These are phyloP conservation scores for Chelon auratus DNA, from an alignment of 2,797 vertebrate genomes.

Conservation along the genomic window DNA sequence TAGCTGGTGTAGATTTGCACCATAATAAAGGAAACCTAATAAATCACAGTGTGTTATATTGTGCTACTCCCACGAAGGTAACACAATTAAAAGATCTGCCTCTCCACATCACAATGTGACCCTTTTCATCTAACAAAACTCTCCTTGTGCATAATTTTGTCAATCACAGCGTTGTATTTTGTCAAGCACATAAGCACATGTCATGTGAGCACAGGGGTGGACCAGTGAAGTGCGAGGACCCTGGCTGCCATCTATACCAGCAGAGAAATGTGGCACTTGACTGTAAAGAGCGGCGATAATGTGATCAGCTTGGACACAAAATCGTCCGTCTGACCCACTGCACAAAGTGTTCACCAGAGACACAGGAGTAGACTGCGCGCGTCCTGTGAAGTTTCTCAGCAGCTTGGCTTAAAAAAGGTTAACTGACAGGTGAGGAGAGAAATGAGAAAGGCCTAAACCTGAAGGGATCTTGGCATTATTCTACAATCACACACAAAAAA, in stretches of 20 bases:
- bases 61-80: neutral
- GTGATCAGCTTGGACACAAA: slow-evolving; percentile 27
- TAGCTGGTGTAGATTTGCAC: neutral
- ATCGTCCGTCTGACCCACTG: slow-evolving; percentile 6
- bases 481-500: neutral
- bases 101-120: neutral
- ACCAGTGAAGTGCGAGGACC: neutral
- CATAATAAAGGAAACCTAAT: neutral
- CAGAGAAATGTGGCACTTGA: slow-evolving; percentile 62
- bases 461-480: neutral
- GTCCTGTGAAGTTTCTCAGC: neutral
- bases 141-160: neutral
- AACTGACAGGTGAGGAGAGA: neutral
- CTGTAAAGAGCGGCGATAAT: slow-evolving; percentile 56
- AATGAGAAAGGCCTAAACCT: neutral
- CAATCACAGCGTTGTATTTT: neutral
- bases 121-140: neutral
- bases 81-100: neutral
- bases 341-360: neutral
- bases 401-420: too few relatives aligned
- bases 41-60: neutral
- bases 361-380: slow-evolving; percentile 2
- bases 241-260: slow-evolving; percentile 34
- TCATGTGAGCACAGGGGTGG: too few relatives aligned
- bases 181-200: neutral